Evolutionary conservation across 2,888 invertebrate genomes (phyloP).

Genomic region (Oscheius sp.): DNA sequence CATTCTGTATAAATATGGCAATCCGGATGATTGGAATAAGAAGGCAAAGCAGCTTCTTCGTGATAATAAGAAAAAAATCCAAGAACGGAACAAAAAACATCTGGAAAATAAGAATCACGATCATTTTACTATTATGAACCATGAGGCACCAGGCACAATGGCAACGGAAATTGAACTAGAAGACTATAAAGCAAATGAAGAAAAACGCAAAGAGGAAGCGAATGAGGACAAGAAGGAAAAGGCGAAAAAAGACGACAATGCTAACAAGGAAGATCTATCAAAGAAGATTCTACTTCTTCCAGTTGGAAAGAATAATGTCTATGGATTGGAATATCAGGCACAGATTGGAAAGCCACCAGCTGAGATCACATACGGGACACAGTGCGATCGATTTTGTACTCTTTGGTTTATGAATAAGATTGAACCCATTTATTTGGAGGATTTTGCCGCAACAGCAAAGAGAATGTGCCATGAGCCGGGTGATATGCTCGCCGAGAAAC

Average conservation of each 20-base stretch:
- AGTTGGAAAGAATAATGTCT: neutral
- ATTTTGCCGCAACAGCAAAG: neutral
- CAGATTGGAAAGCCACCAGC: neutral
- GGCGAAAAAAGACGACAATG: neutral
- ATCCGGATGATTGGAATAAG: neutral
- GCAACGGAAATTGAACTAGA: neutral
- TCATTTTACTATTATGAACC: neutral
- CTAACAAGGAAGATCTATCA: neutral
- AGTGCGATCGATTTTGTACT: neutral
- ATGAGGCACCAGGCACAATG: neutral
- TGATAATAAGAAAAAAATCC: neutral
- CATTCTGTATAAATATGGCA: no score
- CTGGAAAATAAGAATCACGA: neutral
- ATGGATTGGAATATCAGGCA: neutral
- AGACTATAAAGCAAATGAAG: neutral
- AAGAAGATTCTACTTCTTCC: no score
- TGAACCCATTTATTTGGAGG: neutral
- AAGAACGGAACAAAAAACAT: neutral
- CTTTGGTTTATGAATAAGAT: neutral
- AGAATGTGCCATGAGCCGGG: neutral
- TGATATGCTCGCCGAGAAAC: no score
- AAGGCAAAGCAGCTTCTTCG: neutral
- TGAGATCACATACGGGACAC: neutral
- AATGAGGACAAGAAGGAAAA: no score
- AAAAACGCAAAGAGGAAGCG: neutral